Evolutionary conservation across 2,888 invertebrate species (phyloP), one percentile per base, ranked within the genome.

Genomic region (Mythimna pallens): DNA sequence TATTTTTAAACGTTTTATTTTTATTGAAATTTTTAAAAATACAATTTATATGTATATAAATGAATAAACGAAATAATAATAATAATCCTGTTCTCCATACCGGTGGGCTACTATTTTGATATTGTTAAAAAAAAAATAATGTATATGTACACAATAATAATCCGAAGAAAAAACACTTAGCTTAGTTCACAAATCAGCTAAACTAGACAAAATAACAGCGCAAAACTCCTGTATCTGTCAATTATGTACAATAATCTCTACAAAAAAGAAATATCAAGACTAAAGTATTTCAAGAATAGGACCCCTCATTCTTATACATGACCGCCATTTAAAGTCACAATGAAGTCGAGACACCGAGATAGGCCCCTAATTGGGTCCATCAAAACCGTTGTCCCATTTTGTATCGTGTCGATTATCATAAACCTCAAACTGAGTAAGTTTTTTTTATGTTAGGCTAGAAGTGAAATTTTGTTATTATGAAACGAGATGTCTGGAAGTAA

Each of bases 291-390:
- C 55, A 50, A 63, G 75, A 75, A 73, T 58, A 78, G 25, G 20
- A 40, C 55, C 50, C 59, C 80, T 79, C 75, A 74, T 80, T 82
- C 65, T 62, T 80, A 79, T 62, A 74, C 80, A 82, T 80, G 80
- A 79, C 52, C 25, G 65, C 20, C 36, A 82, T 80, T 82, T 74
- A 55, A 70, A 80, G 61, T 70, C 74, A 62, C 67, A 74, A 68
- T 65, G 74, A 55, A 34, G 65, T n/a, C 67, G 62, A 70, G 80
- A 80, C 75, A 65, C 55, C 43, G 62, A 79, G 70, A 83, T 81
- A 79, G 30, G 52, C 59, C 57, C 68, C 70, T 81, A 81, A 81
- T 81, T 83, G 80, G 67, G 52, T 58, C 58, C 50, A 81, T 83
- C 62, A 70, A 65, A 65, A 65, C 61, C 57, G 36, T 78, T 67